Conservation (phyloP, 2,888 invertebrate species). For the Bruchidius siliquastri region DNA sequence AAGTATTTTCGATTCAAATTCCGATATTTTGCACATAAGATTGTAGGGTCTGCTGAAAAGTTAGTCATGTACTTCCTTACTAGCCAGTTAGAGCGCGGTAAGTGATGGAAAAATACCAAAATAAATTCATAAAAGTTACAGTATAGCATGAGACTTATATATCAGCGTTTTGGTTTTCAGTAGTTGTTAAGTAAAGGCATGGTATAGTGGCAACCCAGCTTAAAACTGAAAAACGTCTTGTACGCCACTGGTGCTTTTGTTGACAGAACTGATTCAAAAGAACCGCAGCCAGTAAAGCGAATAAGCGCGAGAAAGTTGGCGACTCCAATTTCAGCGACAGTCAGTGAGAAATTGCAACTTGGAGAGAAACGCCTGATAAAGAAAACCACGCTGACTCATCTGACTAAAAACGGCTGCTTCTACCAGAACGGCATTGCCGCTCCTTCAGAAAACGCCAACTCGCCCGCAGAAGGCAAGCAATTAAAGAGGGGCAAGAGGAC, state of each 20-base stretch:
- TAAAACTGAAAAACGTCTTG: background rate
- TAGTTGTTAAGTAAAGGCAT: background rate
- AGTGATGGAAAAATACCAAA: too few species aligned
- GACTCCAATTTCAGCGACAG: slow-evolving; percentile 16
- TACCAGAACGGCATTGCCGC: slow-evolving; percentile 14
- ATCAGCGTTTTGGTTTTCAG: background rate
- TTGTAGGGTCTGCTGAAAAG: too few species aligned
- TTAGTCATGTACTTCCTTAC: too few species aligned
- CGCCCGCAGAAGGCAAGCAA: slow-evolving; percentile 24
- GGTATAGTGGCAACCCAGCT: background rate
- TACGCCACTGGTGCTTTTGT: slow-evolving; percentile 31
- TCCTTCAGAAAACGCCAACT: slow-evolving; percentile 14
- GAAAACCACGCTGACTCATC: slow-evolving; percentile 21
- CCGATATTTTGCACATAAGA: too few species aligned
- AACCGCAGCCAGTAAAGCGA: slow-evolving; percentile 23
- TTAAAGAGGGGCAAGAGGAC: slow-evolving; percentile 41
- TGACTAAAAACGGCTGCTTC: slow-evolving; percentile 13
- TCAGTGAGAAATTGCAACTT: slow-evolving; percentile 21
- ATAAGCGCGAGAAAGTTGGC: slow-evolving; percentile 21
- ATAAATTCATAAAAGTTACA: too few species aligned
- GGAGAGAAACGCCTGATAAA: slow-evolving; percentile 28
- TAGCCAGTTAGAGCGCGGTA: too few species aligned
- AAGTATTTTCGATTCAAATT: too few species aligned
- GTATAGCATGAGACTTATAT: background rate
- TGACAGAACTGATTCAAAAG: slow-evolving; percentile 40